Evolutionary conservation across 2,797 vertebrate species (phyloP).

Genomic region (Falco naumanni): DNA sequence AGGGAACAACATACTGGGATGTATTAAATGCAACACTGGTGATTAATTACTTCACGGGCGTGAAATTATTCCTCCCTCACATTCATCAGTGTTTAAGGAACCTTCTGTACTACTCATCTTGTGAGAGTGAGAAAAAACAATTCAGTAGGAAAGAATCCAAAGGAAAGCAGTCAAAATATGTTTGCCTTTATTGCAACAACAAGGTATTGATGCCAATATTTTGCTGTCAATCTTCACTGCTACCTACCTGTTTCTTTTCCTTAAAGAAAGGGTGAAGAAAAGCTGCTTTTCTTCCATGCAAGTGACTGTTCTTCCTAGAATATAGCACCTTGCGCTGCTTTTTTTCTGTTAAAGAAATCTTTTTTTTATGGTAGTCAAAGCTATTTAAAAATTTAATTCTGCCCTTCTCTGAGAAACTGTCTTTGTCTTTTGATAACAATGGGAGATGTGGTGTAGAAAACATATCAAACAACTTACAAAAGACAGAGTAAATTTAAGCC

Average conservation of each 20-base stretch:
- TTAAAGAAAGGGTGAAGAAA: neutral
- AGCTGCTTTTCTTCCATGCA: neutral
- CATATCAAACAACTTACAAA: neutral
- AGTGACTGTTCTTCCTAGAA: neutral
- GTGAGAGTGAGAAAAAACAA: neutral
- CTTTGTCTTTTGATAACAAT: neutral
- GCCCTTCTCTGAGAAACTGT: neutral
- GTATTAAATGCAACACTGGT: neutral
- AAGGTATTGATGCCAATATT: neutral
- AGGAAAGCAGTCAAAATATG: neutral
- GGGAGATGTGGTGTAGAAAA: neutral
- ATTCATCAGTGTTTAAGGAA: neutral
- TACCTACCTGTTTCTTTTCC: neutral
- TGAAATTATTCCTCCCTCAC: neutral
- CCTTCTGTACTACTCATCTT: neutral
- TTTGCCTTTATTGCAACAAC: neutral
- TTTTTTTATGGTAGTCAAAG: neutral
- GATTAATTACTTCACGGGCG: neutral
- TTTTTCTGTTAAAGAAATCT: neutral
- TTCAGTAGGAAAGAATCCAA: neutral
- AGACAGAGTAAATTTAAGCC: neutral
- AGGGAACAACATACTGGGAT: neutral
- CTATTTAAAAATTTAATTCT: neutral
- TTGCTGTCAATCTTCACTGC: neutral
- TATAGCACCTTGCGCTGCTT: neutral